Evolutionary conservation across 2,888 invertebrate species (phyloP).

Genomic region (Rapana venosa): DNA sequence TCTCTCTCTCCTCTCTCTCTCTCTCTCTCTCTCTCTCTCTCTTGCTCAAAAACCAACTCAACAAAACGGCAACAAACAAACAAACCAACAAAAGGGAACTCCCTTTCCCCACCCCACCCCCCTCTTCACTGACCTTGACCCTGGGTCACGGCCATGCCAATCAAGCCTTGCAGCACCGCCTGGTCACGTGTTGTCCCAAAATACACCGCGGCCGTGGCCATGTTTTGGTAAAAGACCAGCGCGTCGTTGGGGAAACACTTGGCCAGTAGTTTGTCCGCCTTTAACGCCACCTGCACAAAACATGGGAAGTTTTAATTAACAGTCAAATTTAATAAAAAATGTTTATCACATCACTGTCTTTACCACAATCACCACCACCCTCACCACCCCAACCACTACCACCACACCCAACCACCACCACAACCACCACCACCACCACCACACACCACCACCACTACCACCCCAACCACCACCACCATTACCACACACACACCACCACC

Average conservation of each 20-base stretch:
- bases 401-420: not conserved
- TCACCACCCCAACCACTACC: not conserved
- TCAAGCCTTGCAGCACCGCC: constrained; percentile 37
- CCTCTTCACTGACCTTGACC: constrained; percentile 31
- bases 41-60: too few species aligned
- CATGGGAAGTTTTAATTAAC: too few species aligned
- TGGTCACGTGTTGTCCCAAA: constrained; percentile 36
- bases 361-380: not conserved
- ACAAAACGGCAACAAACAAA: too few species aligned
- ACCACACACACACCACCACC: not conserved
- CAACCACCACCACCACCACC: not conserved
- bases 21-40: too few species aligned
- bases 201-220: constrained; percentile 35
- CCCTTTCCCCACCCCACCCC: too few species aligned
- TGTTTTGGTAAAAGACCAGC: constrained; percentile 40
- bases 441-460: not conserved
- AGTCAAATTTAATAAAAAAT: too few species aligned
- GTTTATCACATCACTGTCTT: too few species aligned
- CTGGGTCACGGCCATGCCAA: constrained; percentile 43
- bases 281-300: constrained; percentile 41
- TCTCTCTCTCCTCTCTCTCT: too few species aligned
- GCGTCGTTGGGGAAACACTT: constrained; percentile 47
- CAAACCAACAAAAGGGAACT: too few species aligned
- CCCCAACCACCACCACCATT: not conserved
- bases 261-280: constrained; percentile 42